Conservation (phyloP, 2,113 vertebrate species). For the Marmota flaviventris region DNA sequence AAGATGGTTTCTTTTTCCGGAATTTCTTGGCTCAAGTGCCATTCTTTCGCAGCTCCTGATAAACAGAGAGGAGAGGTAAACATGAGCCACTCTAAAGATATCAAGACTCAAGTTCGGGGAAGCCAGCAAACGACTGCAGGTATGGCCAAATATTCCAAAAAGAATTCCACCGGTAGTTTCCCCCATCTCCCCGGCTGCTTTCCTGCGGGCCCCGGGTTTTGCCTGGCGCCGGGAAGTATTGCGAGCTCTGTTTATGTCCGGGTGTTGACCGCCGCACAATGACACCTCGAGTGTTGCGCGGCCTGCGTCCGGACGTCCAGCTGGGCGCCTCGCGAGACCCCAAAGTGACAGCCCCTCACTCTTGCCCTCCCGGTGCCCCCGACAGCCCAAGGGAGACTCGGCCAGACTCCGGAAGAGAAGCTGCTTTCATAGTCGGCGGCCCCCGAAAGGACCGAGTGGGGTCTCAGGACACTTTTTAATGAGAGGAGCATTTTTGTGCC, state of each 20-base stretch:
- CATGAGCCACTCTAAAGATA: conserved; percentile 8
- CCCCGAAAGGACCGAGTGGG: neutral
- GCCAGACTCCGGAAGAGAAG: neutral
- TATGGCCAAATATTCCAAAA: neutral
- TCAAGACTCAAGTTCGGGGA: neutral
- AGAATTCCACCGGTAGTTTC: neutral
- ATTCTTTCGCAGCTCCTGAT: conserved; percentile 2
- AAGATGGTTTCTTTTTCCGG: conserved; percentile 55
- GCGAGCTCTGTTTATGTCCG: neutral
- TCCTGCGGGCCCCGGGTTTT: neutral
- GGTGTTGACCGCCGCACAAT: conserved; percentile 52
- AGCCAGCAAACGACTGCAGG: neutral
- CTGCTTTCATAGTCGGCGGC: neutral
- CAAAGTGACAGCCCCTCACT: neutral
- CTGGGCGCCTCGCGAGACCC: too few relatives aligned
- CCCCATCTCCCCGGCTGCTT: neutral
- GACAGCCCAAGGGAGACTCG: neutral
- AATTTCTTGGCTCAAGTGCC: conserved; percentile 16
- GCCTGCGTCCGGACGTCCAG: neutral
- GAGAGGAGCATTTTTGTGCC: neutral
- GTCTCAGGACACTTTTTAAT: neutral
- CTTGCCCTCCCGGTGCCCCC: neutral
- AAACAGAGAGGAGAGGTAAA: conserved; percentile 60
- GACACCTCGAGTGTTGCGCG: neutral
- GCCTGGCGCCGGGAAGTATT: neutral